Conservation (phyloP, 2,888 invertebrate genomes). For the Himalopsyche japonica region DNA sequence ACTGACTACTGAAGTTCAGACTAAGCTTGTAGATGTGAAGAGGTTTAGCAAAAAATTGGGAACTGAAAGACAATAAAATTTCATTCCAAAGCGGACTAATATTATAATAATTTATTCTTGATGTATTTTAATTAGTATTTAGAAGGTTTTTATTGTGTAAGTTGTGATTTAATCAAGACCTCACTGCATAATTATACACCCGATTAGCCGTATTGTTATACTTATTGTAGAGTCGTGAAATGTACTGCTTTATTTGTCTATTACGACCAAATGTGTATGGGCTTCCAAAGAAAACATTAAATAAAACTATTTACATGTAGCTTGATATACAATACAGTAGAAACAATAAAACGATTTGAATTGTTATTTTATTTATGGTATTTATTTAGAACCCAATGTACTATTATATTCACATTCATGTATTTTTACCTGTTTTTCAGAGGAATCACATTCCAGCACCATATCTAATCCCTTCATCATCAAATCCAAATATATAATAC, state of each 20-base stretch:
- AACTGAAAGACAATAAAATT: slow-evolving; percentile 79
- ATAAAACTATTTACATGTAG: not conserved
- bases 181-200: not conserved
- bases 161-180: not conserved
- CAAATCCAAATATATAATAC: no score
- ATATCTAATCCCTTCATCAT: no score
- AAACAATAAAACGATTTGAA: no score
- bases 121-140: not conserved
- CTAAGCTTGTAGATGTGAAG: no score
- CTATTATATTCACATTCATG: no score
- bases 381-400: no score
- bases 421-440: no score
- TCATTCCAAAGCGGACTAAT: slow-evolving; percentile 70
- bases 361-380: no score
- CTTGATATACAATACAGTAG: not conserved
- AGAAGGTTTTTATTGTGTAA: not conserved
- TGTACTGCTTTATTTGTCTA: not conserved
- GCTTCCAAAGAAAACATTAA: slow-evolving; percentile 10
- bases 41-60: slow-evolving; percentile 55
- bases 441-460: no score
- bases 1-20: no score
- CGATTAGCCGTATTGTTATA: not conserved
- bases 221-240: not conserved
- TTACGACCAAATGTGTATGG: slow-evolving; percentile 11
- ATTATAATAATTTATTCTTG: slow-evolving; percentile 2